Evolutionary conservation across 2,888 invertebrate genomes (phyloP), one percentile per base, ranked within the genome.

Genomic region (Villa cingulata): DNA sequence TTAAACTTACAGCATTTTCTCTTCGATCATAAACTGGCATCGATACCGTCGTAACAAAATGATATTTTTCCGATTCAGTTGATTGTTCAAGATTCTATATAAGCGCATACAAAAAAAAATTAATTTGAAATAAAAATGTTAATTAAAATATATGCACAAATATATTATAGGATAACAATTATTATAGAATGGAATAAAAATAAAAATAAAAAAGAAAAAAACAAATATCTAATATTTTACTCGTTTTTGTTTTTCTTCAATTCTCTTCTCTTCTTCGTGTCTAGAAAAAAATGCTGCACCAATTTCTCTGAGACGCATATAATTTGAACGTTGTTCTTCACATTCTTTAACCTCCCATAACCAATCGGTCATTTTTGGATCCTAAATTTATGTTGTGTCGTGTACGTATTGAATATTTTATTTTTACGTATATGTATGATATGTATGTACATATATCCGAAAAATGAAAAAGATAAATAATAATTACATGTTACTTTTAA

Each of bases 21-120:
- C 86, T 81, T 56, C 82, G 78, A 72, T 94, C 90, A 65, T 89
- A 92, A 36, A 94, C 92, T 9, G 94, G 94, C 75, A 89, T 83
- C 48, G 92, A 87, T 16, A 94, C 88, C 9, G 94, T 89, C 15
- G 90, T 92, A 83, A 92, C 88, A 63, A 92, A 74, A 57, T 84
- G 80, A 64, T 87, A 88, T 49, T 75, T 61, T 43, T 63, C 59
- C 3, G 66, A 73, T 56, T 82, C 82, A 16, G 61, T 54, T 1
- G 68, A 66, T 55, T 68, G 69, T 45, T 64, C 59, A 62, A 66
- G 66, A 36, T 64, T 62, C 67, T 68, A 37, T 17, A 38, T 38
- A 18, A 38, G 17, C 6, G 12, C 29, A n/a, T n/a, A n/a, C n/a
- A n/a, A n/a, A n/a, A n/a, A n/a, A n/a, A n/a, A n/a, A n/a, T n/a